Percentiles rank a stretch among this genome's conserved stretches.
Conservation (phyloP, 1,140 invertebrate genomes). For the Lepidurus arcticus region DNA sequence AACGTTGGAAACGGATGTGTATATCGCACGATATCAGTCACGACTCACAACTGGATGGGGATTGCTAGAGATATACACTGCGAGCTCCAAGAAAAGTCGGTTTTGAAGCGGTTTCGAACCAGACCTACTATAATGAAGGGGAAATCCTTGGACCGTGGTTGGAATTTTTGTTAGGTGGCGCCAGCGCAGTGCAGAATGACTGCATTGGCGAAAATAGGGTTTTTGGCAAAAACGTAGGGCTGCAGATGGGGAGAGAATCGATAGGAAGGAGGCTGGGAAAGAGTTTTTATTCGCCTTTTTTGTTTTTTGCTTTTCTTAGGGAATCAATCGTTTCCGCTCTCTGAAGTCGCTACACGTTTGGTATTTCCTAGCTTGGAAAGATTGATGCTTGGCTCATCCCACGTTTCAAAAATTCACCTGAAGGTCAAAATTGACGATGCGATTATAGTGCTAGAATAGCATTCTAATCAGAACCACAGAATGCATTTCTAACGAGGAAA, state of each 20-base stretch:
- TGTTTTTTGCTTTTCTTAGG: background rate
- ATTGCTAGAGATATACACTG: background rate
- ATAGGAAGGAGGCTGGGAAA: background rate
- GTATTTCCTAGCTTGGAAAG: no score
- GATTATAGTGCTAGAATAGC: no score
- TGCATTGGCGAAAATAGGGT: background rate
- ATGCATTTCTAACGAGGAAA: no score
- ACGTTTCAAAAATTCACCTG: no score
- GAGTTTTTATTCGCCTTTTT: background rate
- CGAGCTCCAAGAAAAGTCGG: background rate
- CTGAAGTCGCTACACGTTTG: background rate
- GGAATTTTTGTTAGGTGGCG: background rate
- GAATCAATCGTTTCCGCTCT: background rate
- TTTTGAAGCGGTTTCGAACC: background rate
- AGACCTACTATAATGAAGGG: background rate
- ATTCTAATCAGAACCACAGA: no score
- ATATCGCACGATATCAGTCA: background rate
- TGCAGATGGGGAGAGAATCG: background rate
- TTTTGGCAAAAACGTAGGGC: background rate
- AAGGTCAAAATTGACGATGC: no score
- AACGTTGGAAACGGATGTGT: background rate
- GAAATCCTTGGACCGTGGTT: background rate
- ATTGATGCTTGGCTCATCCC: no score
- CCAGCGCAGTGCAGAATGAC: background rate
- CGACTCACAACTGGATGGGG: background rate